Evolutionary conservation across 2,888 invertebrate species (phyloP), one percentile per base, ranked within the genome.

Genomic region (Baccha elongata): DNA sequence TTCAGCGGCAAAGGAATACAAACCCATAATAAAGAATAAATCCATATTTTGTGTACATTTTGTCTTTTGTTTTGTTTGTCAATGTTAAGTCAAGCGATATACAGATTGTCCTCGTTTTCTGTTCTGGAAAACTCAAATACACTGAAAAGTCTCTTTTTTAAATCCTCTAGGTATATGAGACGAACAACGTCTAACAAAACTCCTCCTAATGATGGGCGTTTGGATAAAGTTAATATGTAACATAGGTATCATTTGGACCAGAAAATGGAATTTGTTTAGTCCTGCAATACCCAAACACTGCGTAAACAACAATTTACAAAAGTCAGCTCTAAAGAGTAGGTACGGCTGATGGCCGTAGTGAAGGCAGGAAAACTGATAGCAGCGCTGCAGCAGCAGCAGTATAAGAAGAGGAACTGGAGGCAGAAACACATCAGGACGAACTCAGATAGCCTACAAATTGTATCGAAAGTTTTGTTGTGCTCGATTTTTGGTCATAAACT

Each of bases 1-100:
- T n/a, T n/a, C n/a, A n/a, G n/a, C n/a, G n/a, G n/a, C n/a, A n/a
- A n/a, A n/a, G n/a, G n/a, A n/a, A n/a, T n/a, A n/a, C 58, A 26
- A 52, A 60, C 72, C 72, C 40, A 73, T 72, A 72, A 78, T 78
- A 72, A 78, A 65, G 58, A 58, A 52, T 52, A 52, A 60, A 60
- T 53, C 72, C 65, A 35, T 72, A n/a, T n/a, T 76, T 72, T 69
- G 76, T 40, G 29, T 48, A 64, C 35, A 29, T 19, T 26, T 26
- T 4, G 29, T 26, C 60, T 60, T n/a, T n/a, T 8, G n/a, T 42
- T 26, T 44, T 17, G n/a, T n/a, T n/a, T n/a, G n/a, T n/a, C n/a
- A n/a, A n/a, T n/a, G n/a, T n/a, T n/a, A n/a, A n/a, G n/a, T n/a
- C n/a, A n/a, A n/a, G n/a, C n/a, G n/a, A n/a, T n/a, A n/a, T n/a